Evolutionary conservation across 2,113 vertebrate species (phyloP), one percentile per base, ranked within the genome.

Genomic region (Phylloscopus trochiloides): DNA sequence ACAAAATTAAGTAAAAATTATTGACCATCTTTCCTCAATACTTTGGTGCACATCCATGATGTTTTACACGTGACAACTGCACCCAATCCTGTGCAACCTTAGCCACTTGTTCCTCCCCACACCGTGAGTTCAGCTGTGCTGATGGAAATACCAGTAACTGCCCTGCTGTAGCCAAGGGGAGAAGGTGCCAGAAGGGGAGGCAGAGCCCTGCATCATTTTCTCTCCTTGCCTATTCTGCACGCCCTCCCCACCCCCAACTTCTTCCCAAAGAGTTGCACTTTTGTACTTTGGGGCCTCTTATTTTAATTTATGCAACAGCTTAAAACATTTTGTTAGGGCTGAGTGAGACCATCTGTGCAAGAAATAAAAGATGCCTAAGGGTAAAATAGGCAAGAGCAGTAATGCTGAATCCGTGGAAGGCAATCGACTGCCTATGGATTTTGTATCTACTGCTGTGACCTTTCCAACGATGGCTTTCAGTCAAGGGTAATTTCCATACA

Each of bases 321-420:
- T 98, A 97, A 98, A 97, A 97, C 97, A 97, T 98, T 98, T 98
- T 98, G 98, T 97, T 98, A 98, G 98, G 97, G 97, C 97, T 98
- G 97, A 98, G 97, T 97, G 97, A 98, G 98, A 98, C 98, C 98
- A 98, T 98, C 98, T 98, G 98, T 98, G 98, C 95, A 89, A 97
- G 97, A 96, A 97, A 97, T 96, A 97, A 98, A 98, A 97, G 97
- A 98, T 93, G 97, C 98, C 98, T 98, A 76, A 96, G 98, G 98
- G 98, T 97, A 97, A 98, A 98, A 97, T 97, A 94, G 95, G 97
- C 96, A 97, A 97, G 93, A 96, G 95, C 75, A 90, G 96, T 96
- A 97, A 96, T 96, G 97, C 96, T 97, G 97, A 96, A 97, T 94
- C 95, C 4, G 91, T 94, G 96, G 95, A 97, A 97, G 97, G 95